Percentiles rank a stretch among this genome's conserved stretches.
phyloP scores from a whole-genome alignment of 2,888 invertebrate genomes.

The Bhutanitis thaidina region DNA sequence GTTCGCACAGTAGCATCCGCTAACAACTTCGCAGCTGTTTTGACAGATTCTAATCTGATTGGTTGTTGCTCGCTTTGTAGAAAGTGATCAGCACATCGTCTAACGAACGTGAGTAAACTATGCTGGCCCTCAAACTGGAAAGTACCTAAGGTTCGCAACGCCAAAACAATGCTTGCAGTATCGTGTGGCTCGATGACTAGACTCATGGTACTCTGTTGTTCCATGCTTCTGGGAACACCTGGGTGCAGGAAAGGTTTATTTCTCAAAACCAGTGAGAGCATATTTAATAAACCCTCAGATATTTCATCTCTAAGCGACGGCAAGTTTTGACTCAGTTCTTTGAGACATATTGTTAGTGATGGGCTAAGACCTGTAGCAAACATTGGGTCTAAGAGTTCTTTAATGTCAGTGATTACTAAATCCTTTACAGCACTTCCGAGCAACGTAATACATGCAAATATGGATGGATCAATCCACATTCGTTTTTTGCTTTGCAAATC shows the following conservation, averaged over 20 bases:
- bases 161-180: constrained; percentile 91
- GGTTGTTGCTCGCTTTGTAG: constrained; percentile 94
- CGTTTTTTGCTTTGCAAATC: constrained; percentile 89
- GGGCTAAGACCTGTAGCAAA: constrained; percentile 94
- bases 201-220: constrained; percentile 68
- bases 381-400: constrained; percentile 93
- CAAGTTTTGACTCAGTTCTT: constrained; percentile 93
- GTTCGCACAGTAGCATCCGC: constrained; percentile 87
- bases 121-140: constrained; percentile 94
- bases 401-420: constrained; percentile 87
- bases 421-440: constrained; percentile 92
- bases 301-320: constrained; percentile 93
- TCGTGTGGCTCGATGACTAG: constrained; percentile 82
- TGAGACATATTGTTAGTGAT: constrained; percentile 92
- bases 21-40: constrained; percentile 94
- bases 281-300: constrained; percentile 94
- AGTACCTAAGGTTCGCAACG: constrained; percentile 93
- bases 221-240: constrained; percentile 85
- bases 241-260: constrained; percentile 91
- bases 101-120: constrained; percentile 93
- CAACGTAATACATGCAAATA: constrained; percentile 96
- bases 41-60: constrained; percentile 93
- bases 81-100: constrained; percentile 95
- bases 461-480: constrained; percentile 88
- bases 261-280: constrained; percentile 94